Percentiles rank a stretch among this genome's conserved stretches.
These are phyloP conservation scores for Hylomyscus alleni DNA, from an alignment of 2,797 vertebrate genomes.

Conservation along the genomic window DNA sequence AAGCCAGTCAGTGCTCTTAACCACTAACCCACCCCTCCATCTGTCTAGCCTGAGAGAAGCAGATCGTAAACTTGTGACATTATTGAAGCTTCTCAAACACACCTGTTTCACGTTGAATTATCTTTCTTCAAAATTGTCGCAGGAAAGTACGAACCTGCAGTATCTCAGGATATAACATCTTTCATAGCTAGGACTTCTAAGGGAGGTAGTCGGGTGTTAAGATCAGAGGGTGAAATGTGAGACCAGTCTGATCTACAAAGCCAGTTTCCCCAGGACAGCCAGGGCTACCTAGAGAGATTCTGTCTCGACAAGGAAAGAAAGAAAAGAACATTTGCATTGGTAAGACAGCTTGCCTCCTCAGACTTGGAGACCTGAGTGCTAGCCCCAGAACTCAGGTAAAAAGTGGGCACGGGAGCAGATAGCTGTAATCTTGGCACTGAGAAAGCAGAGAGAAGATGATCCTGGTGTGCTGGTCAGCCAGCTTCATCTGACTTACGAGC, in stretches of 20 bases:
- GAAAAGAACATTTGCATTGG: background rate
- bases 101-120: background rate
- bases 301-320: background rate
- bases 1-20: background rate
- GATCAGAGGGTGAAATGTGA: background rate
- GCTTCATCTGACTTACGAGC: too few relatives aligned
- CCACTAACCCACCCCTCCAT: background rate
- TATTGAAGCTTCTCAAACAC: background rate
- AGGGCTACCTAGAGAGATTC: background rate
- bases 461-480: background rate
- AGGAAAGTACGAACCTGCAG: background rate
- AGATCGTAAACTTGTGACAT: background rate
- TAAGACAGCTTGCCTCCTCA: background rate
- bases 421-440: background rate
- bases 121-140: background rate
- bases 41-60: background rate
- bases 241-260: background rate
- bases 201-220: background rate
- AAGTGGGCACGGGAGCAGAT: background rate
- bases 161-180: background rate
- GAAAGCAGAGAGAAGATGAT: background rate
- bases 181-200: background rate
- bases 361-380: background rate
- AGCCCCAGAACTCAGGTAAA: background rate
- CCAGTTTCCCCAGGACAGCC: background rate